These are phyloP conservation scores for Trachymyrmex septentrionalis DNA, from an alignment of 1,140 invertebrate species.

Conservation along the genomic window DNA sequence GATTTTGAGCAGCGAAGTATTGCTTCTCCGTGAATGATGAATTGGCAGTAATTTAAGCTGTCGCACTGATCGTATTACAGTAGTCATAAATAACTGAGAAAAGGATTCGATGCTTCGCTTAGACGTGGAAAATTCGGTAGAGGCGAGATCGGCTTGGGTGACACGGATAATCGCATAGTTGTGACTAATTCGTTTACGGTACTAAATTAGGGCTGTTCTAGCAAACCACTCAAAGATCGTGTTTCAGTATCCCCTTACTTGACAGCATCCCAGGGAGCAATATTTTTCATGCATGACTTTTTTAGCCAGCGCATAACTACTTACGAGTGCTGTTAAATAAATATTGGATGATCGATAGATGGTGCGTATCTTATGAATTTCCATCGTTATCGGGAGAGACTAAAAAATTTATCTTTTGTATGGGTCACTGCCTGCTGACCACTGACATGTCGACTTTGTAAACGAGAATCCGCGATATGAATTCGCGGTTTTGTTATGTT, in stretches of 20 bases:
- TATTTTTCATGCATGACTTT: constrained; percentile 40
- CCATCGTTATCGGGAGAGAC: constrained; percentile 56
- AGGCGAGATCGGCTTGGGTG: background rate
- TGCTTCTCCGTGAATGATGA: constrained; percentile 6
- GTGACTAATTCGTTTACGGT: constrained; percentile 50
- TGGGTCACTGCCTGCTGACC: constrained; percentile 64
- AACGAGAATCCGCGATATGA: constrained; percentile 65
- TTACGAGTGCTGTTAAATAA: background rate
- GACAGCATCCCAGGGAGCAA: background rate
- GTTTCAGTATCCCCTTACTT: constrained; percentile 59
- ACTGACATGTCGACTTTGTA: constrained; percentile 59
- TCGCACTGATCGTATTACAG: constrained; percentile 52
- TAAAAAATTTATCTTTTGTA: constrained; percentile 62
- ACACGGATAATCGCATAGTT: constrained; percentile 44
- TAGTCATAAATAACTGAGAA: constrained; percentile 68
- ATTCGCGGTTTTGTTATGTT: constrained; percentile 53
- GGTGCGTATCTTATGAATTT: constrained; percentile 66
- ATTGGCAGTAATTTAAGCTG: constrained; percentile 20
- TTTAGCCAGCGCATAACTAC: background rate
- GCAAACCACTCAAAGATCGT: constrained; percentile 48
- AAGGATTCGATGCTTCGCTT: constrained; percentile 61
- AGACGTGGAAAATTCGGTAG: constrained; percentile 35
- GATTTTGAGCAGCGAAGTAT: background rate
- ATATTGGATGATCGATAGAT: constrained; percentile 48
- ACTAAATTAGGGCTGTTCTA: constrained; percentile 50